These are phyloP conservation scores for Lissonota sp. DNA, from an alignment of 2,888 invertebrate genomes.

Conservation along the genomic window DNA sequence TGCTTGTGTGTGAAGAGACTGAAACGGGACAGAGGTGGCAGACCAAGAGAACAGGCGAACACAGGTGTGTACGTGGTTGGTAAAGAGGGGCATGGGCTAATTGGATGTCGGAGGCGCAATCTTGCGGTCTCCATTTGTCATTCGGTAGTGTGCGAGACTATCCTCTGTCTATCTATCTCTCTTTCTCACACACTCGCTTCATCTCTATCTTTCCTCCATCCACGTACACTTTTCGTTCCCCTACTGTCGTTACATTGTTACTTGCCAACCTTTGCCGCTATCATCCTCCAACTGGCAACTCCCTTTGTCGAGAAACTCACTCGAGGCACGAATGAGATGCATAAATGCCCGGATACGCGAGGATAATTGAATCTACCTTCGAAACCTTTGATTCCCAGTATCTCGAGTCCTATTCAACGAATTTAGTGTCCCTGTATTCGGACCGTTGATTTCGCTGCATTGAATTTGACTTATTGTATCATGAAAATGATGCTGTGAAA, in stretches of 20 bases:
- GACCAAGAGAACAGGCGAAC: constrained; percentile 7
- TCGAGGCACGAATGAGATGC: background rate
- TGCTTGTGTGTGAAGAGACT: constrained; percentile 12
- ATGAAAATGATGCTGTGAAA: too few relatives aligned
- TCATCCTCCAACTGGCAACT: constrained; percentile 6
- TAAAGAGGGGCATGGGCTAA: constrained; percentile 72
- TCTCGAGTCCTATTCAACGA: background rate
- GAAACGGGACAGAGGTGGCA: constrained; percentile 20
- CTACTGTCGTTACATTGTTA: constrained; percentile 17
- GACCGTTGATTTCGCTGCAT: background rate
- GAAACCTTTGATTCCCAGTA: constrained; percentile 4
- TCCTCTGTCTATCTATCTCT: constrained; percentile 45
- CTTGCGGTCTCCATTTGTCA: constrained; percentile 81
- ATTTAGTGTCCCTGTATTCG: background rate
- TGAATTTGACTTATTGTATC: too few relatives aligned
- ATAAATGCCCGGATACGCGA: background rate
- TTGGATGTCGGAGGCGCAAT: constrained; percentile 79
- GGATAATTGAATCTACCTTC: constrained; percentile 12
- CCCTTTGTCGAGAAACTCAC: constrained; percentile 9
- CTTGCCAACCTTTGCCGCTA: constrained; percentile 21
- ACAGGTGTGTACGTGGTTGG: constrained; percentile 32
- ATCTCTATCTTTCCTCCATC: background rate
- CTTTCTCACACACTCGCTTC: constrained; percentile 15
- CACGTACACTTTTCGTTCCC: constrained; percentile 23
- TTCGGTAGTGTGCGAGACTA: constrained; percentile 71